Evolutionary conservation across 2,113 vertebrate genomes (phyloP).

Genomic region (Pica pica): DNA sequence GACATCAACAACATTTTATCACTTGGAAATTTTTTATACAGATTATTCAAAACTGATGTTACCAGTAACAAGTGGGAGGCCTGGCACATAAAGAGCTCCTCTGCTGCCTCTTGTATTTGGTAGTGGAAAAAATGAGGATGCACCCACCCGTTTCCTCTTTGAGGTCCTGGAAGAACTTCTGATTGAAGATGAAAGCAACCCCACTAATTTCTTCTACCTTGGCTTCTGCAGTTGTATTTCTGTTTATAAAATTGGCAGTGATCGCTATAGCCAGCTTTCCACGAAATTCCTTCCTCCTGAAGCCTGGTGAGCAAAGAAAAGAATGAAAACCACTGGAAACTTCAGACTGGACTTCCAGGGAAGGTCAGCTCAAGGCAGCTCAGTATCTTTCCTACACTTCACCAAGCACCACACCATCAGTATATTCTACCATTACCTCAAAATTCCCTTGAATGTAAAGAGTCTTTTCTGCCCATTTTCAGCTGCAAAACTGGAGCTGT

Average conservation of each 20-base stretch:
- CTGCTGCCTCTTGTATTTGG: not conserved
- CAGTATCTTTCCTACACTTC: not conserved
- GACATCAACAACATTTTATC: not conserved
- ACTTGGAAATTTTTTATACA: not conserved
- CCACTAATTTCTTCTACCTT: conserved; percentile 98
- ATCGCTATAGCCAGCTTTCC: conserved; percentile 97
- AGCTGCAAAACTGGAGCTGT: not conserved
- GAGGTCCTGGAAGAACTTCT: conserved; percentile 97
- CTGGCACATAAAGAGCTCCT: not conserved
- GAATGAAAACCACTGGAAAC: not conserved
- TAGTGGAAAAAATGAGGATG: not conserved
- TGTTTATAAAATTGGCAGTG: conserved; percentile 98
- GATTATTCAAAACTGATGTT: not conserved
- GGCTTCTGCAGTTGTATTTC: conserved; percentile 94
- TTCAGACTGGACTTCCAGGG: not conserved
- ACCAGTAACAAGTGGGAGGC: not conserved
- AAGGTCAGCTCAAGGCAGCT: not conserved
- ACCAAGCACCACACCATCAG: not conserved
- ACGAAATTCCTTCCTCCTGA: conserved; percentile 94
- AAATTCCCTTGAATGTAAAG: not conserved
- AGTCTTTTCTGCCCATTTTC: not conserved
- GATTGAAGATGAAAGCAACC: conserved; percentile 98
- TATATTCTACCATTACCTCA: not conserved
- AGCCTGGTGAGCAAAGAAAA: conserved; percentile 74
- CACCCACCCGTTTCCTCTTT: conserved; percentile 91